Evolutionary conservation across 2,797 vertebrate species (phyloP).

Genomic region (Spatula versicolor): DNA sequence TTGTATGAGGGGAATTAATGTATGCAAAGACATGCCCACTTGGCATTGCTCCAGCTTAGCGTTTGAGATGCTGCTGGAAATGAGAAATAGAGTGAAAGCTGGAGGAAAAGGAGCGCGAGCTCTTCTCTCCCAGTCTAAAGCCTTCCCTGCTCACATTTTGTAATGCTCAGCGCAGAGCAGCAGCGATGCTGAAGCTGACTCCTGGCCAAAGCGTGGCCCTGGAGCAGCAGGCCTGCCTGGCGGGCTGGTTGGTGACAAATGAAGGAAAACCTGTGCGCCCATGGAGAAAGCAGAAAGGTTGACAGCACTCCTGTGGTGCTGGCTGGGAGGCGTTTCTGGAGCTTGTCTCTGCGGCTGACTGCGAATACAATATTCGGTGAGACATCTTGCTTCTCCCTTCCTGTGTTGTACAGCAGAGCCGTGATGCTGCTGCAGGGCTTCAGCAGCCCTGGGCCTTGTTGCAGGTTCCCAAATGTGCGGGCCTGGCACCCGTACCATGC

Average conservation of each 20-base stretch:
- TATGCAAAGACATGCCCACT: neutral
- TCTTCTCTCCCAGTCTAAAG: neutral
- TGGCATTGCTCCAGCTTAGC: neutral
- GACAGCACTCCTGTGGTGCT: neutral
- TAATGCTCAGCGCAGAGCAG: neutral
- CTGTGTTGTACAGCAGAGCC: neutral
- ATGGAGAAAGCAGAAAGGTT: neutral
- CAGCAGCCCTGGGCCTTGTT: neutral
- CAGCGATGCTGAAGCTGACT: neutral
- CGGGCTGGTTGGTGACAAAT: neutral
- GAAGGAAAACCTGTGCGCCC: neutral
- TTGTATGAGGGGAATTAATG: neutral
- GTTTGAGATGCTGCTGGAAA: neutral
- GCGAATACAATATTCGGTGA: neutral
- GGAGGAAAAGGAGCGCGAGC: neutral
- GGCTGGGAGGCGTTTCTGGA: neutral
- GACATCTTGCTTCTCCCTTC: neutral
- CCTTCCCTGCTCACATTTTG: neutral
- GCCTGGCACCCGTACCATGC: fast-evolving
- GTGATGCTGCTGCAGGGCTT: fast-evolving
- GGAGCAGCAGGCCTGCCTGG: neutral
- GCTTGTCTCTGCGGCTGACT: neutral
- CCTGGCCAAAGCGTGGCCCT: neutral
- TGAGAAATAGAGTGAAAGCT: neutral
- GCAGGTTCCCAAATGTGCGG: fast-evolving